Conservation (phyloP, 2,797 vertebrate species). For the Alca torda region DNA sequence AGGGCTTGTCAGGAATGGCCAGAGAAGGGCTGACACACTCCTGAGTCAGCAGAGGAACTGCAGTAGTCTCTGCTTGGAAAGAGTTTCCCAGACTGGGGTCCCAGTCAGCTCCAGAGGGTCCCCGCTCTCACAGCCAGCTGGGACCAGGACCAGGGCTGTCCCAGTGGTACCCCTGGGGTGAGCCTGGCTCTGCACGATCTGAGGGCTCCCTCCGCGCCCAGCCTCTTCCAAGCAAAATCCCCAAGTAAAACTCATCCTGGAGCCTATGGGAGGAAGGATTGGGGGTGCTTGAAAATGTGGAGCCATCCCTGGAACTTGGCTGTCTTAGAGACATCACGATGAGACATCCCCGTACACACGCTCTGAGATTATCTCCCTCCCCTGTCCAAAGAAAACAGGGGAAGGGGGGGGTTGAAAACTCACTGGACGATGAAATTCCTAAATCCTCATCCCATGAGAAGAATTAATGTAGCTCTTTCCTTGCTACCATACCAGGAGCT, state of each 20-base stretch:
- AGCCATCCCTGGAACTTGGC: not conserved
- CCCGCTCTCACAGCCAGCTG: not conserved
- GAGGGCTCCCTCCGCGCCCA: not conserved
- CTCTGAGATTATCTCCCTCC: not conserved
- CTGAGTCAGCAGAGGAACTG: not conserved
- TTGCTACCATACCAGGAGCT: not conserved
- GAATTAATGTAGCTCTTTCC: constrained; percentile 30
- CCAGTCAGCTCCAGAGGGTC: not conserved
- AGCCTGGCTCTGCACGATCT: not conserved
- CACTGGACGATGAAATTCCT: constrained; percentile 48
- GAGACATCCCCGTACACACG: not conserved
- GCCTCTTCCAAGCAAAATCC: not conserved
- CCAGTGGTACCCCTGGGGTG: fast-evolving
- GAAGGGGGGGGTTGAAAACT: fast-evolving
- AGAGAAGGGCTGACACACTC: not conserved
- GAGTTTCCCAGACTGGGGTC: not conserved
- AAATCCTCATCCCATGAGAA: constrained; percentile 47
- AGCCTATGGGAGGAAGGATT: not conserved
- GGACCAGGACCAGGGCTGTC: not conserved
- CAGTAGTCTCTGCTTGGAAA: not conserved
- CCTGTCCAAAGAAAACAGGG: not conserved
- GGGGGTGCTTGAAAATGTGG: not conserved
- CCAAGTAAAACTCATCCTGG: not conserved
- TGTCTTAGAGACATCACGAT: fast-evolving
- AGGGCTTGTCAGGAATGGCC: not conserved